Base-by-base conservation (phyloP, 2,888 invertebrate genomes). In the Chromoteleia sp. region DNA sequence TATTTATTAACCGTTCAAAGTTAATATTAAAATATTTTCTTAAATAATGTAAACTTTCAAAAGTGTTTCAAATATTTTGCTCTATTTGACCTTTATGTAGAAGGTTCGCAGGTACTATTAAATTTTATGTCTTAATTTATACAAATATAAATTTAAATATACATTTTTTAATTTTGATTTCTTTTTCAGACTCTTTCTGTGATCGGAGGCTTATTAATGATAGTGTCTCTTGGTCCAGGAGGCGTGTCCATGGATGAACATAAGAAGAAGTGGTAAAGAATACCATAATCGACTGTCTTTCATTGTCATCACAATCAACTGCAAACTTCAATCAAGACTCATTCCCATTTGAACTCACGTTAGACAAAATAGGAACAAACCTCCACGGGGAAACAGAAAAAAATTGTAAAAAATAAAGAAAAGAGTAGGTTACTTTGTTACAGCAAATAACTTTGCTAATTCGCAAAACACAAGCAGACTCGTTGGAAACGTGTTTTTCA, bases 191-290 rank as follows among this genome's bases (percentile, higher is more conserved):
- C 99, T 43, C 93, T 99, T 89, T 99, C 99, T 45, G 99, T 99
- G 83, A 96, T 99, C 89, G 99, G 99, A 83, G 99, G 99, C 61
- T 95, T 99, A 19, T 93, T 99, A 73, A 97, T 99, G 96, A 98
- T 99, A 86, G 99, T 99, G 8, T 97, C 97, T 83, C 94, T 99
- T 83, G 99, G 99, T 33, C 99, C 99, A 39, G 99, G 99, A 78
- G 98, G 98, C 71, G 98, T 99, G 41, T 99, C 99, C 82, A 98
- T 99, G 98, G 99, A 99, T 92, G 99, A 99, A 91, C 98, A 99
- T 93, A 99, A 99, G 94, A 99, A 99, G 93, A 96, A 97, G 92
- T 99, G 98, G 98, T 98, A 95, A 92, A 86, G 36, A 41, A 56
- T 21, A 25, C 19, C 10, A 36, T 1, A 12, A 67, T 54, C 48